Percentiles rank a stretch among this genome's conserved stretches.
phyloP scores from a whole-genome alignment of 2,113 vertebrate genomes.

The Sander lucioperca region DNA sequence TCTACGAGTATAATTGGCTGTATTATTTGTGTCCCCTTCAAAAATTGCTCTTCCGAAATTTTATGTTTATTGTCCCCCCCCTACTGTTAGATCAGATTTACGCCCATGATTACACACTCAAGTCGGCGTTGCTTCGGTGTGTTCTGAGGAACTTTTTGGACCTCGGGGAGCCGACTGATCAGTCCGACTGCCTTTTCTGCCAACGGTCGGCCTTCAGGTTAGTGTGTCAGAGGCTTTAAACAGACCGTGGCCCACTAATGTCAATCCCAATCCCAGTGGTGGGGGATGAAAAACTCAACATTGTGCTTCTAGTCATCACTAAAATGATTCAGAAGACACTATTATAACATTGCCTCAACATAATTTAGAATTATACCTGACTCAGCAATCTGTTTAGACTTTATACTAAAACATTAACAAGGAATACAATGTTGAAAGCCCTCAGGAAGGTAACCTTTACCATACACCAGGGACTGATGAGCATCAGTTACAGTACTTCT shows the following conservation, averaged over 20 bases:
- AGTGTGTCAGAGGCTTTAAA: neutral
- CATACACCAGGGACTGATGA: neutral
- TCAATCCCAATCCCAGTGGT: neutral
- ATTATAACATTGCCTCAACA: neutral
- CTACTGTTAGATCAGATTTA: too few relatives aligned
- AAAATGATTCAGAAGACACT: neutral
- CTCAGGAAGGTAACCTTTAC: neutral
- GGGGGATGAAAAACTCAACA: neutral
- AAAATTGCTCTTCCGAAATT: too few relatives aligned
- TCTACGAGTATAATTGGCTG: too few relatives aligned
- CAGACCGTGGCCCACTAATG: neutral
- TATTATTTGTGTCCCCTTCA: too few relatives aligned
- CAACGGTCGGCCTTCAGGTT: too few relatives aligned
- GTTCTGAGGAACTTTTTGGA: too few relatives aligned
- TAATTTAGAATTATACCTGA: neutral
- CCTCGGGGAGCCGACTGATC: too few relatives aligned
- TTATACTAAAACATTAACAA: conserved; percentile 13
- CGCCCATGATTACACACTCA: too few relatives aligned
- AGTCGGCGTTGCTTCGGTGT: too few relatives aligned
- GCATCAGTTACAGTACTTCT: conserved; percentile 14
- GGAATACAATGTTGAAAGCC: neutral
- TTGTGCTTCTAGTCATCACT: neutral
- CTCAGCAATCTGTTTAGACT: conserved; percentile 13
- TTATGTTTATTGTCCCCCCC: too few relatives aligned
- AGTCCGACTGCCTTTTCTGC: too few relatives aligned